Conservation (phyloP, 2,797 vertebrate genomes). For the Morelia viridis region DNA sequence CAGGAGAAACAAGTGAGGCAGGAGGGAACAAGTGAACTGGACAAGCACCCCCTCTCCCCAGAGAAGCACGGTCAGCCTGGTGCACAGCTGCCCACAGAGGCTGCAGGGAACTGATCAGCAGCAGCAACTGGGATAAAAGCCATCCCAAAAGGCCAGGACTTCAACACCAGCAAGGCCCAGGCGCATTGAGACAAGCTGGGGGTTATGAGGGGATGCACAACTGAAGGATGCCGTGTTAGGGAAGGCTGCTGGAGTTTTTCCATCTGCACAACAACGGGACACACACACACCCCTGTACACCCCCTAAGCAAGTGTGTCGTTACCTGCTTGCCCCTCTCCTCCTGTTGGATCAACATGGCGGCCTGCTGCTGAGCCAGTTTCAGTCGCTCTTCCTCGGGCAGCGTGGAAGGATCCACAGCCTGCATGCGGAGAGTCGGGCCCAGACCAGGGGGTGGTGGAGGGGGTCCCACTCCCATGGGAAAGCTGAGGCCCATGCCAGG, state of each 20-base stretch:
- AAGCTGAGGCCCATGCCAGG: conserved; percentile 78
- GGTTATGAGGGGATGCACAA: neutral
- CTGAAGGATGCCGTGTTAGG: neutral
- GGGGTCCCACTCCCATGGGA: conserved; percentile 79
- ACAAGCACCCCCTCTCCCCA: too few relatives aligned
- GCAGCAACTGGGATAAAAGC: neutral
- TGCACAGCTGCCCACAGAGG: neutral
- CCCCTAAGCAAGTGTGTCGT: too few relatives aligned
- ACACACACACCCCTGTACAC: too few relatives aligned
- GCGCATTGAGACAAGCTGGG: neutral
- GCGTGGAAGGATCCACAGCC: conserved; percentile 68
- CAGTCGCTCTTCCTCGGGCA: conserved; percentile 84
- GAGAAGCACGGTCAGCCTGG: neutral
- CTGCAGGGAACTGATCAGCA: neutral
- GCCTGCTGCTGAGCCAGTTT: conserved; percentile 87
- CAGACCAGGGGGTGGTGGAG: conserved; percentile 78
- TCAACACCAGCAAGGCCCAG: neutral
- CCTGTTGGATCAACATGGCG: conserved; percentile 84
- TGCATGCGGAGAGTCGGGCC: conserved; percentile 79
- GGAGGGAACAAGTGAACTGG: neutral
- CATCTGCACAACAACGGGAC: neutral
- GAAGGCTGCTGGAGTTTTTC: neutral
- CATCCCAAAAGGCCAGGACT: neutral
- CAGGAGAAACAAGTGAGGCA: too few relatives aligned
- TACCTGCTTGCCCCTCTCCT: conserved; percentile 78